A percentile compares a stretch with the other conserved stretches of the same genome.
These are phyloP conservation scores for Camponotus floridanus DNA, from an alignment of 1,140 invertebrate species.

Conservation along the genomic window DNA sequence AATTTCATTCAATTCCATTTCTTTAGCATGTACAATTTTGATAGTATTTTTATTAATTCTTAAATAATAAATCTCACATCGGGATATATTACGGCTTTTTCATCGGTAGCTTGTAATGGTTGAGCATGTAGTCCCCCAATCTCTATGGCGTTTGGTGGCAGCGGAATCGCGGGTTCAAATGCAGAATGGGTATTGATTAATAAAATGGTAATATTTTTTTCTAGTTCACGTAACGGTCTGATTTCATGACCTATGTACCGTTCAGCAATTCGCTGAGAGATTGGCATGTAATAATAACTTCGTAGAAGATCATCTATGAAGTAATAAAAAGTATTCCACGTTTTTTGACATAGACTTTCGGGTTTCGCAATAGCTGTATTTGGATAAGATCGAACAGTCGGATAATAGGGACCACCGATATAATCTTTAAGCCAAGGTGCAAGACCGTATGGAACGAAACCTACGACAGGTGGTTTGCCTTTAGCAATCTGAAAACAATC, in stretches of 20 bases:
- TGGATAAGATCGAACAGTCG: slow-evolving; percentile 26
- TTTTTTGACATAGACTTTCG: slow-evolving; percentile 29
- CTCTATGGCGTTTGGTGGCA: slow-evolving; percentile 77
- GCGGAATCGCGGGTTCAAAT: slow-evolving; percentile 48
- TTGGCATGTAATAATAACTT: slow-evolving; percentile 40
- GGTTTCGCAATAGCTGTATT: background rate
- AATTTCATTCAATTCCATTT: background rate
- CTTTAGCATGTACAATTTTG: background rate
- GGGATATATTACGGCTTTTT: background rate
- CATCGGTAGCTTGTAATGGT: background rate
- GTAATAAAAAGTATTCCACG: slow-evolving; percentile 23
- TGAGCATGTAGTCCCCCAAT: slow-evolving; percentile 78
- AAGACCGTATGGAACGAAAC: slow-evolving; percentile 18
- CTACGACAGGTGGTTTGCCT: slow-evolving; percentile 36
- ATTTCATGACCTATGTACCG: slow-evolving; percentile 16
- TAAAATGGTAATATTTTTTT: slow-evolving; percentile 45
- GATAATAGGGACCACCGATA: slow-evolving; percentile 29
- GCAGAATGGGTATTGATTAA: slow-evolving; percentile 42
- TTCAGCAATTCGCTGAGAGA: background rate
- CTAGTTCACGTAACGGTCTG: slow-evolving; percentile 26
- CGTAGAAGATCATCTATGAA: slow-evolving; percentile 5
- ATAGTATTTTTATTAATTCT: background rate
- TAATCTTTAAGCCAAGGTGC: slow-evolving; percentile 47
- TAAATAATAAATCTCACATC: slow-evolving; percentile 12
- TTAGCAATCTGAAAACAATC: slow-evolving; percentile 39